These are phyloP conservation scores for Tachina fera DNA, from an alignment of 2,888 invertebrate genomes.

Conservation along the genomic window DNA sequence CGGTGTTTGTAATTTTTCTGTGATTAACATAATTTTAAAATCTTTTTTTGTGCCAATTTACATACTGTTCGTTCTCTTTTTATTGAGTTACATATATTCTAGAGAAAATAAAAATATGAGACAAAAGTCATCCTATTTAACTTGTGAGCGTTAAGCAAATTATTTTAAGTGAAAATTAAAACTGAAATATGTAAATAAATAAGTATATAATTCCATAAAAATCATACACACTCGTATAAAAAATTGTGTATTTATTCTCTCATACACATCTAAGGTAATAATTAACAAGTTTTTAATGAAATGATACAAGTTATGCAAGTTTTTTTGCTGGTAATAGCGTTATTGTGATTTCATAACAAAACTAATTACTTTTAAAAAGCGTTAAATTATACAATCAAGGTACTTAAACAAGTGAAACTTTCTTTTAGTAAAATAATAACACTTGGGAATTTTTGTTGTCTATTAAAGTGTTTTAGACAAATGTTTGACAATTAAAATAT, in stretches of 20 bases:
- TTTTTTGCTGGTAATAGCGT: background rate
- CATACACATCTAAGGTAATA: slow-evolving; percentile 29
- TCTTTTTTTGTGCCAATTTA: no score
- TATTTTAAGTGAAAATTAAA: background rate
- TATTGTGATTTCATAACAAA: slow-evolving; percentile 25
- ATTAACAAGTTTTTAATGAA: slow-evolving; percentile 53
- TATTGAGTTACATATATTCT: no score
- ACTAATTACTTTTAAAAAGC: slow-evolving; percentile 42
- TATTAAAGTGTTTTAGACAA: background rate
- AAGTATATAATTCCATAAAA: background rate
- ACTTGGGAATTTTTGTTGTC: no score
- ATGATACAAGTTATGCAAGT: slow-evolving; percentile 47
- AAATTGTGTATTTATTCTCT: background rate
- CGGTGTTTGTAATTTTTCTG: no score
- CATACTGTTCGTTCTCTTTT: no score
- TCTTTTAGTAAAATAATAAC: background rate
- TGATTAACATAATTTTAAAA: no score
- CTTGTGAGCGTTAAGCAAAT: background rate
- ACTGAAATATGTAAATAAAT: background rate
- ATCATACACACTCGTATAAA: background rate
- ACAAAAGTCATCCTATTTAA: no score
- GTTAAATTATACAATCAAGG: slow-evolving; percentile 19
- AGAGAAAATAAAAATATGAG: no score
- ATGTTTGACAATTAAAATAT: no score
- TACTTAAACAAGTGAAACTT: background rate